Percentiles rank a stretch among this genome's conserved stretches.
Conservation (phyloP, 2,888 invertebrate species). For the Campopleginae sp. region DNA sequence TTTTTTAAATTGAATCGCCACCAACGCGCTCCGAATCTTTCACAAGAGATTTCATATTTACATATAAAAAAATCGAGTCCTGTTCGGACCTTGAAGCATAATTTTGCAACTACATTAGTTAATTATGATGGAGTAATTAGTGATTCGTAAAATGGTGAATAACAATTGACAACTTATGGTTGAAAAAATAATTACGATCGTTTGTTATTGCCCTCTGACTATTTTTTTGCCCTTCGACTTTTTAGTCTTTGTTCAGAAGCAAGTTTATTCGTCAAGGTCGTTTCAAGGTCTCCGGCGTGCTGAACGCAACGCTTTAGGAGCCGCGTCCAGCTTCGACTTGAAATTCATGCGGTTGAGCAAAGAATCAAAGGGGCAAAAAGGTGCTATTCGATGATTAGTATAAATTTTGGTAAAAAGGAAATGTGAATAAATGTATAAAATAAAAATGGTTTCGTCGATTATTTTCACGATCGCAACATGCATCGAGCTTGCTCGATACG, state of each 20-base stretch:
- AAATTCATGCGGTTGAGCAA: too few relatives aligned
- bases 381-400: not conserved
- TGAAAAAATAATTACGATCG: not conserved
- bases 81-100: not conserved
- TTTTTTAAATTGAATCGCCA: not conserved
- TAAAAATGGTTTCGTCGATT: constrained; percentile 52
- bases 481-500: constrained; percentile 52
- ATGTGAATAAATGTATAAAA: not conserved
- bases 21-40: not conserved
- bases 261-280: constrained; percentile 15
- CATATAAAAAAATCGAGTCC: not conserved
- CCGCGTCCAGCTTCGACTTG: too few relatives aligned
- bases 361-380: not conserved
- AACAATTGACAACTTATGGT: not conserved
- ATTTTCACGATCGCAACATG: constrained; percentile 69
- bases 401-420: not conserved
- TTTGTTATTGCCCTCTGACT: not conserved
- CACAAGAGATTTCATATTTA: not conserved
- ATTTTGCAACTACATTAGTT: not conserved
- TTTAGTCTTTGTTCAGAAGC: not conserved
- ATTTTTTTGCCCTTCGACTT: not conserved
- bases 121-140: not conserved
- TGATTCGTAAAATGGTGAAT: too few relatives aligned
- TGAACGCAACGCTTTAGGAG: not conserved
- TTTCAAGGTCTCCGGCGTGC: constrained; percentile 15